Base-by-base conservation (phyloP, 2,888 invertebrate species). In the Drosophila hawaiiensis region DNA sequence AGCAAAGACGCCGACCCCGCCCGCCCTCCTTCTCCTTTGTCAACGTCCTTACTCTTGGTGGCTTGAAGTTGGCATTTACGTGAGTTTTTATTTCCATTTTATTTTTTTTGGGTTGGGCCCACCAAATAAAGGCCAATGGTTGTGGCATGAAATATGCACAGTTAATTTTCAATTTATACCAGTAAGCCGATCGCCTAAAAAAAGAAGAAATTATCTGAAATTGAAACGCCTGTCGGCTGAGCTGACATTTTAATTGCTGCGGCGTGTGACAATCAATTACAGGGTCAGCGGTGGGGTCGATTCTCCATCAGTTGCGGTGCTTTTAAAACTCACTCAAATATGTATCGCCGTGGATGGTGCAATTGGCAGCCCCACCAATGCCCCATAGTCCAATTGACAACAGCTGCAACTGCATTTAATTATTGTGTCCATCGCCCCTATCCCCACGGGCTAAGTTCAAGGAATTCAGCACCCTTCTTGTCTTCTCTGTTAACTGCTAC, bases 261-360 rank as follows among this genome's bases (percentile, higher is more conserved):
- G 78, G 82, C 73, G 72, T 71, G 76, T 87, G 82, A 84, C 84
- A 89, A 89, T 84, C 84, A 89, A 89, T 89, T 84, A 89, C 75
- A 60, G 73, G 73, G 84, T 76, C 81, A 86, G 68, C 66, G 54
- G 65, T 83, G 66, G 63, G 61, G 50, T 50, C 69, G 50, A 64
- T 68, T 71, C 62, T 66, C 69, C 68, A 56, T 58, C 71, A 60
- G 58, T 29, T 56, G 78, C 68, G 66, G 64, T 71, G 84, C 89
- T 77, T 83, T 84, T 86, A 86, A 84, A 84, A 86, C 71, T 61
- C 70, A 84, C 74, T 84, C 78, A 81, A 87, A 84, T 84, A 89
- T 84, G 84, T 82, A 89, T 81, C 71, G 61, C 64, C 39, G 43
- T 58, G 58, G 60, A 59, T 60, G 76, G 29, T 33, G 35, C 50